Evolutionary conservation across 1,140 invertebrate species (phyloP), one percentile per base, ranked within the genome.

Genomic region (Pseudomyrmex sp.): DNA sequence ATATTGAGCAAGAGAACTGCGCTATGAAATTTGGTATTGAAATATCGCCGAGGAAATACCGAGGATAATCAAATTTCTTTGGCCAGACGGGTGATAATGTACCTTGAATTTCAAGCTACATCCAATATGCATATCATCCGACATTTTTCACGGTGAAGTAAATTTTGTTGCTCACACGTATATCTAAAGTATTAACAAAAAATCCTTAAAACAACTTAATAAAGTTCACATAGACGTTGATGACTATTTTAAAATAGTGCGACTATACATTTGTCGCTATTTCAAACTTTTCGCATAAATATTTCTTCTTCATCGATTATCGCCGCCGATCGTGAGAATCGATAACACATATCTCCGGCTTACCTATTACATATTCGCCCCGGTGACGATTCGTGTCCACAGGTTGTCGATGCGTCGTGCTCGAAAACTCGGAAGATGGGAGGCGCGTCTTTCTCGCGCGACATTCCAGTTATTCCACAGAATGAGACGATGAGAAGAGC

Each of bases 21-120:
- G 35, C 65, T 58, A 69, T 69, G 70, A 80, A 80, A 80, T 80
- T 80, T 80, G 44, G 44, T 80, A 80, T 80, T 80, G 76, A 80
- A 80, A 80, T 80, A 70, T 80, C 20, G 15, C 44, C 20, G 54
- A 70, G 20, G 66, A 80, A 80, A 80, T 79, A 79, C 59, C 59
- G 15, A 58, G 1, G 52, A 80, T 70, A 80, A 80, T 70, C 76
- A 80, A 80, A 80, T 70, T 80, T 70, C 66, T 70, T 70, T 26
- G 59, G 23, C 65, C 65, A 70, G 44, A 59, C 54, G 59, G 59
- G 54, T 52, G 56, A 80, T 80, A 80, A 80, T 80, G 20, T 70
- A 79, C 15, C 54, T 8, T 58, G 66, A 80, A 80, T 80, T 59
- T 80, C 48, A 70, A 59, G 46, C 66, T 50, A 44, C 35, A 46